Evolutionary conservation across 1,140 invertebrate species (phyloP).

Genomic region (Zaprionus kolodkinae): DNA sequence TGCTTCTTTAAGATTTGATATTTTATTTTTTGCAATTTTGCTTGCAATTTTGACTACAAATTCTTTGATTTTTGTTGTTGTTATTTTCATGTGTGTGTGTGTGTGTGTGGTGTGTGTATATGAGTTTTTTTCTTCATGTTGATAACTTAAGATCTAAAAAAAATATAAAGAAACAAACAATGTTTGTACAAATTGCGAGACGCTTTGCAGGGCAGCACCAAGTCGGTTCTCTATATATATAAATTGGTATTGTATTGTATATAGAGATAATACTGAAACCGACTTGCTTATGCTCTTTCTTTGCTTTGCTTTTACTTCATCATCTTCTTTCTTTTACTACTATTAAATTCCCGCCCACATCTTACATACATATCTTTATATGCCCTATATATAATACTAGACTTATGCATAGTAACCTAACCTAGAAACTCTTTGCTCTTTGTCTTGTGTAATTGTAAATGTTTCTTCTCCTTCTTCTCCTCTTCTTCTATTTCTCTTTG

Average conservation of each 20-base stretch:
- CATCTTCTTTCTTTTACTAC: not conserved
- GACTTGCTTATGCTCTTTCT: constrained; percentile 5
- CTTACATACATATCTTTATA: constrained; percentile 40
- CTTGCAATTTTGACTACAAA: constrained; percentile 68
- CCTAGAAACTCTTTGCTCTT: constrained; percentile 46
- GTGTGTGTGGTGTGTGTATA: constrained; percentile 23
- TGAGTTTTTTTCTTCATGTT: not conserved
- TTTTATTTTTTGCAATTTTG: constrained; percentile 37
- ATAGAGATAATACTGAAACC: constrained; percentile 9
- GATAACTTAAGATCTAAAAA: constrained; percentile 7
- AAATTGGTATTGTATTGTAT: constrained; percentile 2
- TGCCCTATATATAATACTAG: constrained; percentile 1
- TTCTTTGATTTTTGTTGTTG: constrained; percentile 79
- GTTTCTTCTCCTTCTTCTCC: not conserved
- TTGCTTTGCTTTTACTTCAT: constrained; percentile 1
- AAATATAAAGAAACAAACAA: constrained; percentile 35
- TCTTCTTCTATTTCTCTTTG: not conserved
- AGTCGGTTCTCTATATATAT: constrained; percentile 19
- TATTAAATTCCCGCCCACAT: not conserved
- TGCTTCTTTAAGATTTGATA: constrained; percentile 26
- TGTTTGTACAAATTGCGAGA: constrained; percentile 51
- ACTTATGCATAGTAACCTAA: constrained; percentile 27
- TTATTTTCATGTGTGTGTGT: constrained; percentile 30
- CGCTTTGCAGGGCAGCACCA: constrained; percentile 8
- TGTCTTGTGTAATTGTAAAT: constrained; percentile 54